Evolutionary conservation across 2,797 vertebrate genomes (phyloP).

Genomic region (Characodon lateralis): DNA sequence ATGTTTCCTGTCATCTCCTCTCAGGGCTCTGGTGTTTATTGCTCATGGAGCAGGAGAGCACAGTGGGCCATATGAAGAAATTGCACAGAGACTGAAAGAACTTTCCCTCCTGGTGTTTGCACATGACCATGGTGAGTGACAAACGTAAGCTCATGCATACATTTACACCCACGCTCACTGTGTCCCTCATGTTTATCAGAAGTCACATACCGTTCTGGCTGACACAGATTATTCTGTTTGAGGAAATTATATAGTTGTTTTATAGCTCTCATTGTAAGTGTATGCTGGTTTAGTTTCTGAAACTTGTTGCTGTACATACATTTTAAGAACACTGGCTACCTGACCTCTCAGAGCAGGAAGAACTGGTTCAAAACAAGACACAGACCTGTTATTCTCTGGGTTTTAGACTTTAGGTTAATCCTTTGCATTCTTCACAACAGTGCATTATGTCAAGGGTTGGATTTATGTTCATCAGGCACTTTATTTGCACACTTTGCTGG

Average conservation of each 20-base stretch:
- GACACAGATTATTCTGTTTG: constrained; percentile 22
- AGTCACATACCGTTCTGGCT: constrained; percentile 3
- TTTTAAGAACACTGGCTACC: not conserved
- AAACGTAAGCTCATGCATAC: constrained; percentile 20
- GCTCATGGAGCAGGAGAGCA: constrained; percentile 94
- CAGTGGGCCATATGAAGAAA: constrained; percentile 88
- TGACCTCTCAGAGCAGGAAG: too few relatives aligned
- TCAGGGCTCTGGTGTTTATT: constrained; percentile 91
- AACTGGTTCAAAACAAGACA: not conserved
- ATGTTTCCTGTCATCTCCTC: not conserved
- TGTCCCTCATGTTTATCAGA: constrained; percentile 17
- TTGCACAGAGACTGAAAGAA: constrained; percentile 87
- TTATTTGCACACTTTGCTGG: not conserved
- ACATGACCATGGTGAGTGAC: constrained; percentile 93
- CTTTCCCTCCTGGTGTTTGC: constrained; percentile 89
- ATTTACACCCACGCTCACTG: constrained; percentile 23
- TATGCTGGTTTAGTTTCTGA: constrained; percentile 24
- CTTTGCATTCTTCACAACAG: not conserved
- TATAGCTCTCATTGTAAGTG: not conserved
- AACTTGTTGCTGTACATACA: not conserved
- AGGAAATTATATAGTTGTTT: constrained; percentile 18
- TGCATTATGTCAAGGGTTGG: not conserved
- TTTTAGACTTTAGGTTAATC: not conserved
- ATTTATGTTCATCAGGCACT: not conserved
- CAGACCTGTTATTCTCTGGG: not conserved